These are phyloP conservation scores for Heterochromis multidens DNA, from an alignment of 2,113 vertebrate genomes.

Conservation along the genomic window DNA sequence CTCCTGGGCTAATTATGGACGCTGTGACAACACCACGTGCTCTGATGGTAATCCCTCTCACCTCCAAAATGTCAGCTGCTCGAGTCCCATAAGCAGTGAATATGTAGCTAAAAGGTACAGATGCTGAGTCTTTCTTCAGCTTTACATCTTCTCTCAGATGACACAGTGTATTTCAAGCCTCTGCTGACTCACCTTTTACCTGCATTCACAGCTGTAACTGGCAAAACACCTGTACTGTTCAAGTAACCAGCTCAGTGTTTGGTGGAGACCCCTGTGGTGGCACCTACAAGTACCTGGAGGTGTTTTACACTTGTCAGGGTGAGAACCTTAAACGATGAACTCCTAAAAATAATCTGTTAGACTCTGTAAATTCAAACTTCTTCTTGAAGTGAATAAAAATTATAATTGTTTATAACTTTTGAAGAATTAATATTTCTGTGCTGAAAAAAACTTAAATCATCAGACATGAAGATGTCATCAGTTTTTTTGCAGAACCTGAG, in stretches of 20 bases:
- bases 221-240: not conserved
- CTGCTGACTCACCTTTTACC: not conserved
- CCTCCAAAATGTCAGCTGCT: not conserved
- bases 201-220: not conserved
- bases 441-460: not conserved
- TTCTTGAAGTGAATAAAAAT: not conserved
- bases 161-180: not conserved
- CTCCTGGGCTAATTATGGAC: not conserved
- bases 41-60: not conserved
- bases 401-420: not conserved
- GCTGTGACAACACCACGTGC: not conserved
- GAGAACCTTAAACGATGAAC: not conserved
- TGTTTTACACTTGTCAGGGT: not conserved
- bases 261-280: not conserved
- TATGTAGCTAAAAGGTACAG: not conserved
- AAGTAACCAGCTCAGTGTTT: not conserved
- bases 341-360: not conserved
- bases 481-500: not conserved
- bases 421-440: not conserved
- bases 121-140: not conserved
- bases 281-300: not conserved
- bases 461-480: not conserved
- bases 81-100: not conserved
- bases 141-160: not conserved
- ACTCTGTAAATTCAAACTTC: fast-evolving